Evolutionary conservation across 2,113 vertebrate species (phyloP).

Genomic region (Eupsittula cactorum): DNA sequence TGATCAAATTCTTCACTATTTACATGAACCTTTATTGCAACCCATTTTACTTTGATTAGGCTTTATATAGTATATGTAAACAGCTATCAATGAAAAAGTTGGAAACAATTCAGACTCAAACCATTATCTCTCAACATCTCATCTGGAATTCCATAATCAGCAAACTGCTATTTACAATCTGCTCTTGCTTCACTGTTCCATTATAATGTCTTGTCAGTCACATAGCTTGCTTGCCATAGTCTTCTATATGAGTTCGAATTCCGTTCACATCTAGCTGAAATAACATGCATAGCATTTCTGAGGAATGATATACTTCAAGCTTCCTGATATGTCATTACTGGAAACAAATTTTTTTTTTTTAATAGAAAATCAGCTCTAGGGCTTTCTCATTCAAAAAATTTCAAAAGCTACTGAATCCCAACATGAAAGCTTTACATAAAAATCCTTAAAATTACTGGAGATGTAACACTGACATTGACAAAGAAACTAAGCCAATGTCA

Average conservation of each 20-base stretch:
- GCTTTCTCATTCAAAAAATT: background rate
- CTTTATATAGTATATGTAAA: background rate
- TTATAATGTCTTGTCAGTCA: background rate
- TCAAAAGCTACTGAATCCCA: background rate
- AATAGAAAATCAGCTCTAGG: background rate
- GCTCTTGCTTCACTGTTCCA: background rate
- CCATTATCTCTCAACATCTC: background rate
- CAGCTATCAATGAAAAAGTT: background rate
- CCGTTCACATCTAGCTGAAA: background rate
- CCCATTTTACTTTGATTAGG: background rate
- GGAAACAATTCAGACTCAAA: background rate
- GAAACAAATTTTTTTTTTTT: background rate
- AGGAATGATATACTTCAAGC: background rate
- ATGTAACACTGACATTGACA: background rate
- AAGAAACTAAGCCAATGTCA: background rate
- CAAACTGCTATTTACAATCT: background rate
- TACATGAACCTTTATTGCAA: background rate
- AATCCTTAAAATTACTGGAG: background rate
- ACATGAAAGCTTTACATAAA: background rate
- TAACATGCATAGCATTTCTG: background rate
- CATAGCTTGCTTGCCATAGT: background rate
- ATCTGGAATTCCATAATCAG: background rate
- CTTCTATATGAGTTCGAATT: background rate
- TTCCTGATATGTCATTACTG: background rate
- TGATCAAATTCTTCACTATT: background rate